Evolutionary conservation across 2,113 vertebrate species (phyloP), one percentile per base, ranked within the genome.

Genomic region (Phodopus roborovskii): DNA sequence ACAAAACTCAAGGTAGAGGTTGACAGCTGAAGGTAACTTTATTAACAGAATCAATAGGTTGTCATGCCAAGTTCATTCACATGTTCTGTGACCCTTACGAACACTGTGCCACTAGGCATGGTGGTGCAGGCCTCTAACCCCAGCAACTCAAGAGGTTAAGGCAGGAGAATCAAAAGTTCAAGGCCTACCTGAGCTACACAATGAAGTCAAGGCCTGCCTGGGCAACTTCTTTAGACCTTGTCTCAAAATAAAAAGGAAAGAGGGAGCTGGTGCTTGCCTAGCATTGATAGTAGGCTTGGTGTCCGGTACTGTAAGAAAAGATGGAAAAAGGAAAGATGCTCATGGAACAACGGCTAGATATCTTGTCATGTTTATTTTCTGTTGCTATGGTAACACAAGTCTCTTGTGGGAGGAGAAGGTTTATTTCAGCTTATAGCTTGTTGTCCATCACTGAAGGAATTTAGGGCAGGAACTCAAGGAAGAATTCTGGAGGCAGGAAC

Each of bases 11-110:
- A 91, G 68, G 11, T 75, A 75, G 33, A 74, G 45, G 24, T 56
- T 64, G 91, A 70, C 70, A 56, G 19, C 74, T 90, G 84, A 82
- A 82, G 22, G 50, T 89, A 62, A 83, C 91, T 89, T 94, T n/a
- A 86, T 24, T 24, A 75, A n/a, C 42, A 50, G 20, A 85, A 85
- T 94, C 42, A 92, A 62, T 75, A 79, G 87, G 8, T 56, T 95
- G 39, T 93, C 56, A 45, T 36, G 28, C 26, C 22, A 78, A 73
- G 50, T 82, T 45, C 56, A 79, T 91, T 94, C 36, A 81, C 0
- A 0, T 78, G 64, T 85, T 45, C 68, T 71, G 56, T 45, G 39
- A 66, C 68, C 66, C 68, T 89, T 83, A 82, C 39, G 66, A 91
- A 56, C 56, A 42, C 24, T 60, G 8, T 26, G 66, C 28, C 66